Base-by-base conservation (phyloP, 2,888 invertebrate species). In the Nephrocerus scutellatus region DNA sequence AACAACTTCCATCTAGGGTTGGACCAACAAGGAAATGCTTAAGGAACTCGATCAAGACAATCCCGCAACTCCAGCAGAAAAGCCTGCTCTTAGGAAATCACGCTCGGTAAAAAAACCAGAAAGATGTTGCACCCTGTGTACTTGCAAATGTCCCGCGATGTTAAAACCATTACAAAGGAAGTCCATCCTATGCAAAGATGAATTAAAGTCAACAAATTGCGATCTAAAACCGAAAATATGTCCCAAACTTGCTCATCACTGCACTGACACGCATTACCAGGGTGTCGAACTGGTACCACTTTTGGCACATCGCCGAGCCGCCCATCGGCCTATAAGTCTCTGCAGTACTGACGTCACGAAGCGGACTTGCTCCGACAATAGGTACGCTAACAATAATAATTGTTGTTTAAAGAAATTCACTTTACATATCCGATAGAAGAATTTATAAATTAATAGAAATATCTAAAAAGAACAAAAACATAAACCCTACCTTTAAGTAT, bases 221-320 rank as follows among this genome's bases (percentile, higher is more conserved):
- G 24, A 38, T 44, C 4, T 40, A 0, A 59, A 57, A 38, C 41
- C 43, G 12, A 56, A 53, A 41, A 34, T 54, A n/a, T 66, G 62
- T 30, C 54, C 60, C n/a, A 57, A 55, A 5, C 36, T 53, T 24
- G 35, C 48, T 0, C 50, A 54, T 7, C 51, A 50, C 4, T 47
- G 42, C 32, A 38, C 32, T 3, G 25, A 8, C 24, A 9, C 8
- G 20, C 20, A 5, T 22, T 8, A 8, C 23, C 23, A 22, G 23
- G 85, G 84, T 15, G 75, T 83, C 33, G 86, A 86, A 66, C 70
- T 87, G 56, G 86, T 85, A 38, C 82, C 85, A 3, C 68, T 87
- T 33, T 65, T 87, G 47, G 82, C 84, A 15, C 75, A 80, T 46
- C 74, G 80, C 50, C 71, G 82, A 42, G 72, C 74, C 36, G 70